Conservation (phyloP, 2,888 invertebrate genomes). For the Matsumyia berberina region DNA sequence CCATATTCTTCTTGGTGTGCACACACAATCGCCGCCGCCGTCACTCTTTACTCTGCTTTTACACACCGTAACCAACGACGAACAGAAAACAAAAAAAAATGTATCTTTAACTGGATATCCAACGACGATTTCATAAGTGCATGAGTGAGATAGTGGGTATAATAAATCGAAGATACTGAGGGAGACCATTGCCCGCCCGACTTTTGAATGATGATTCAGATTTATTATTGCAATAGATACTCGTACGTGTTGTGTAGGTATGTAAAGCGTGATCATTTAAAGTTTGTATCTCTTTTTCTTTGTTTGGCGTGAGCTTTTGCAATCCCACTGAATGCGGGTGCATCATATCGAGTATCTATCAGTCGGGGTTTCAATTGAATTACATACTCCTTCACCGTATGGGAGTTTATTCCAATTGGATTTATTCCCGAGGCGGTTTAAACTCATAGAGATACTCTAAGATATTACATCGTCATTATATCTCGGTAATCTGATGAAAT, state of each 20-base stretch:
- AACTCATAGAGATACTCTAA: not conserved
- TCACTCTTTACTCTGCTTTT: slow-evolving; percentile 39
- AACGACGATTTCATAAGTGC: slow-evolving; percentile 71
- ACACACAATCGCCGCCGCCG: slow-evolving; percentile 41
- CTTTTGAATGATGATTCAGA: slow-evolving; percentile 56
- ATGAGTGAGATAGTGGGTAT: slow-evolving; percentile 70
- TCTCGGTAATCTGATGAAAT: slow-evolving; percentile 3
- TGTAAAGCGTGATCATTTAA: not conserved
- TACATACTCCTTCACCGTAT: not conserved
- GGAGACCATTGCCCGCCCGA: slow-evolving; percentile 52
- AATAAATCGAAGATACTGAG: slow-evolving; percentile 69
- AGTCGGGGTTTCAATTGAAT: not conserved
- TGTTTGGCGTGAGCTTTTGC: not conserved
- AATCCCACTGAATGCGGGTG: too few relatives aligned
- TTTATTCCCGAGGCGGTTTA: not conserved
- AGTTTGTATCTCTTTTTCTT: slow-evolving; percentile 12
- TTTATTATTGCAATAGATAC: slow-evolving; percentile 35
- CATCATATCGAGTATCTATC: not conserved
- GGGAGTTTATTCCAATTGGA: slow-evolving; percentile 16
- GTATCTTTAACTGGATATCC: slow-evolving; percentile 71
- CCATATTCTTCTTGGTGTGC: slow-evolving; percentile 54
- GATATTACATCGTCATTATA: not conserved
- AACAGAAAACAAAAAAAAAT: slow-evolving; percentile 56
- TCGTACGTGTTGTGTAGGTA: not conserved
- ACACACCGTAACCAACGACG: slow-evolving; percentile 50